phyloP scores from a whole-genome alignment of 2,888 invertebrate genomes.

The Siphonodentalium dalli region DNA sequence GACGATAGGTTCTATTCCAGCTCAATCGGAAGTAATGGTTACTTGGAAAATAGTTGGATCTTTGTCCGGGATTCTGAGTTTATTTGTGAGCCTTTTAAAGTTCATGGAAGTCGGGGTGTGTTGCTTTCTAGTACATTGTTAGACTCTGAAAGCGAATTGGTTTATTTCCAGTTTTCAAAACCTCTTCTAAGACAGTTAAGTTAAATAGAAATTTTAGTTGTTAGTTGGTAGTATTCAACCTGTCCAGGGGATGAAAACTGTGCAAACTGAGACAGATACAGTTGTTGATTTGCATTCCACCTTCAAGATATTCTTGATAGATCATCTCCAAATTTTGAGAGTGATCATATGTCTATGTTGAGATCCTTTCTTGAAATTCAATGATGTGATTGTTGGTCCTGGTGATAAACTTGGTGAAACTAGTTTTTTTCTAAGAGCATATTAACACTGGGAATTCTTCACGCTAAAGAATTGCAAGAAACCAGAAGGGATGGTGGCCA shows the following conservation, averaged over 20 bases:
- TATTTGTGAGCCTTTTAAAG: slow-evolving; percentile 2
- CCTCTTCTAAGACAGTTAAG: too few relatives aligned
- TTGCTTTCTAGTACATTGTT: not conserved
- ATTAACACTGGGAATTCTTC: not conserved
- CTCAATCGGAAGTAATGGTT: not conserved
- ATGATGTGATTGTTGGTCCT: not conserved
- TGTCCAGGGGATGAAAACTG: too few relatives aligned
- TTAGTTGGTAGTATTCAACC: too few relatives aligned
- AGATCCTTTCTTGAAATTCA: too few relatives aligned
- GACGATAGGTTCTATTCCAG: not conserved
- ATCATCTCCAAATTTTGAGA: too few relatives aligned
- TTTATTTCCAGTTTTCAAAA: too few relatives aligned
- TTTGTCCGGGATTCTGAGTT: not conserved
- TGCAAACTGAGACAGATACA: too few relatives aligned
- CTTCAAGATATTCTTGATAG: too few relatives aligned
- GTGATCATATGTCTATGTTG: too few relatives aligned
- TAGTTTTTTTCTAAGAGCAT: too few relatives aligned
- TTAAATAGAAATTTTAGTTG: too few relatives aligned
- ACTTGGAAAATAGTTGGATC: slow-evolving; percentile 1
- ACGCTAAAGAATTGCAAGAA: slow-evolving; percentile 14
- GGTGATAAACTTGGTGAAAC: not conserved
- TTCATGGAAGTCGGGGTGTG: not conserved
- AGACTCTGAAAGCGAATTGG: not conserved
- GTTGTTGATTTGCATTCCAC: too few relatives aligned
- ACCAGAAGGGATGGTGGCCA: slow-evolving; percentile 11